phyloP scores from a whole-genome alignment of 2,113 vertebrate genomes.

The Gobius niger region DNA sequence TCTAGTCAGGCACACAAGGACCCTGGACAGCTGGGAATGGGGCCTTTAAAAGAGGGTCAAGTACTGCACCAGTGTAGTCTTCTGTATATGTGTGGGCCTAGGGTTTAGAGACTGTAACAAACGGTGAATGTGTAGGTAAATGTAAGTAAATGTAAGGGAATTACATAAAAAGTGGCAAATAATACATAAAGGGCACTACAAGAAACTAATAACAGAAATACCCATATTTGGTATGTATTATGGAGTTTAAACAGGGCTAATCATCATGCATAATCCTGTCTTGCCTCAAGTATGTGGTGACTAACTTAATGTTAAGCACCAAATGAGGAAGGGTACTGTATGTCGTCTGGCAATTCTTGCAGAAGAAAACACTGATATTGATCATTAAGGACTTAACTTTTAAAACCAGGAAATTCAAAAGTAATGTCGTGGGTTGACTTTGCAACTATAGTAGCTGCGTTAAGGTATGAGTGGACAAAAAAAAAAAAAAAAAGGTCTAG shows the following conservation, averaged over 20 bases:
- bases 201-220: too few relatives aligned
- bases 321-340: too few relatives aligned
- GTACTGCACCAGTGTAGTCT: not conserved
- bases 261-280: too few relatives aligned
- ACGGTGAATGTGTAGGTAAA: too few relatives aligned
- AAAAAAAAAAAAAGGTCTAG: not conserved
- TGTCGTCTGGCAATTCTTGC: too few relatives aligned
- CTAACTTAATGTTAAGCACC: too few relatives aligned
- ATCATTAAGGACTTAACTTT: not conserved
- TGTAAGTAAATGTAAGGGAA: not conserved
- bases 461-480: not conserved
- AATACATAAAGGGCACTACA: too few relatives aligned
- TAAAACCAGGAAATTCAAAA: conserved; percentile 24
- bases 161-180: not conserved
- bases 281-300: too few relatives aligned
- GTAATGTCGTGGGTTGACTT: not conserved
- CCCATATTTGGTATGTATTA: too few relatives aligned
- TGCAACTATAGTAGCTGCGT: not conserved
- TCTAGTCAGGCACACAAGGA: conserved; percentile 32
- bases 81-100: not conserved
- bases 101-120: not conserved
- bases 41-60: conserved; percentile 13
- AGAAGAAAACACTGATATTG: too few relatives aligned
- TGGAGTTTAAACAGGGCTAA: too few relatives aligned
- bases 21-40: conserved; percentile 57